These are phyloP conservation scores for Villa cingulata DNA, from an alignment of 2,888 invertebrate species.

Conservation along the genomic window DNA sequence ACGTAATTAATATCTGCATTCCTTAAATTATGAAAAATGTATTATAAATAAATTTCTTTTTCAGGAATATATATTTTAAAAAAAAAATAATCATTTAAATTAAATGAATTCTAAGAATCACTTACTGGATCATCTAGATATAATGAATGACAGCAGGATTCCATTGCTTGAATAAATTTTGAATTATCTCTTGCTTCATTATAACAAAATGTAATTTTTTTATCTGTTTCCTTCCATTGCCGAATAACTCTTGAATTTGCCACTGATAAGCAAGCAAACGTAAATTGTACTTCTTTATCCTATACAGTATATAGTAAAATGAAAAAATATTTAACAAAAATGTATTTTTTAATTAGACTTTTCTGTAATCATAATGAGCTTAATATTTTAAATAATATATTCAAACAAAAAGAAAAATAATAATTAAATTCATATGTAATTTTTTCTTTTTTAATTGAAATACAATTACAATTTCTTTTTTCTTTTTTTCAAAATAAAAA, in stretches of 20 bases:
- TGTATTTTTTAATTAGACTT: too few species aligned
- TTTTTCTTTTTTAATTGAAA: too few species aligned
- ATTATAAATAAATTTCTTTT: too few species aligned
- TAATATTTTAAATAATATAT: too few species aligned
- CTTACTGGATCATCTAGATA: conserved; percentile 80
- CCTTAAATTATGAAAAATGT: too few species aligned
- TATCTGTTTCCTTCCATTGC: conserved; percentile 72
- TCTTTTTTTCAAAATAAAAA: too few species aligned
- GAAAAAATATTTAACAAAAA: not conserved
- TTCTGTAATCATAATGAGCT: too few species aligned
- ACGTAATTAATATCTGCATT: too few species aligned
- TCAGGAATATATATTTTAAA: too few species aligned
- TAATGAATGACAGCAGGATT: conserved; percentile 86
- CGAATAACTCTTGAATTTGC: conserved; percentile 67
- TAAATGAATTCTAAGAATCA: conserved; percentile 21
- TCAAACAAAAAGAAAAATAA: too few species aligned
- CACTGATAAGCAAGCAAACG: conserved; percentile 59
- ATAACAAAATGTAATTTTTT: conserved; percentile 85
- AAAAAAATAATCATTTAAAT: too few species aligned
- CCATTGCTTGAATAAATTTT: conserved; percentile 86
- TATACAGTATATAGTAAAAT: conserved; percentile 21
- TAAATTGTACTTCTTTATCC: conserved; percentile 62
- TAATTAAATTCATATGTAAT: too few species aligned
- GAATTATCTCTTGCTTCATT: conserved; percentile 94
- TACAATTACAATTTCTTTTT: not conserved